A percentile compares a stretch with the other conserved stretches of the same genome.
These are phyloP conservation scores for Lacanobia oleracea DNA, from an alignment of 2,888 invertebrate species.

Conservation along the genomic window DNA sequence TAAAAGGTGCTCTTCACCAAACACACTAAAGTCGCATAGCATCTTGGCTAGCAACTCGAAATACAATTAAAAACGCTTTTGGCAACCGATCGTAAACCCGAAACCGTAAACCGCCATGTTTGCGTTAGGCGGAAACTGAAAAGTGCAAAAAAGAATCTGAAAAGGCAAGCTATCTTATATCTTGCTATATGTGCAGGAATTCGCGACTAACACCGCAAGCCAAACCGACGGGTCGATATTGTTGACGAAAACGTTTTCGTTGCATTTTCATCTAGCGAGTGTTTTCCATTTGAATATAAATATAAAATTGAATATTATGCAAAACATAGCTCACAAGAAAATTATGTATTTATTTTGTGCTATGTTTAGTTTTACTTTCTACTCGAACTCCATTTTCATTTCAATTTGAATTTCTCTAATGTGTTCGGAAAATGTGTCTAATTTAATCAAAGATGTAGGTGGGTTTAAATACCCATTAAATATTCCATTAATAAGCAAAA, in stretches of 20 bases:
- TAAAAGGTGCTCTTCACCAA: background rate
- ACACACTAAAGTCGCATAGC: background rate
- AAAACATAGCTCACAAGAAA: background rate
- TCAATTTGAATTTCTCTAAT: background rate
- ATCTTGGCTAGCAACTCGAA: background rate
- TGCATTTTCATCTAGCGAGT: conserved; percentile 8
- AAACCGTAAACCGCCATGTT: conserved; percentile 18
- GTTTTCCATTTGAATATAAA: conserved; percentile 13
- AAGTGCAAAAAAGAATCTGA: conserved; percentile 20
- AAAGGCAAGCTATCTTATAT: conserved; percentile 14
- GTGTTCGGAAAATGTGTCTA: too few relatives aligned
- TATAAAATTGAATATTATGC: background rate
- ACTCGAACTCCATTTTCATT: background rate
- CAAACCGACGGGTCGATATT: conserved; percentile 45
- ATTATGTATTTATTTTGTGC: background rate
- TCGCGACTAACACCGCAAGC: conserved; percentile 40
- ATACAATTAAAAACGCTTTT: conserved; percentile 14
- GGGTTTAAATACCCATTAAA: too few relatives aligned
- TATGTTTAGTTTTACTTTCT: background rate
- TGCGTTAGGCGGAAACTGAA: conserved; percentile 10
- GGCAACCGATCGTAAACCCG: background rate
- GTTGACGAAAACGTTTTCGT: conserved; percentile 43
- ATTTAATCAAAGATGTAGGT: too few relatives aligned
- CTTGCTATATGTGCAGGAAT: conserved; percentile 30
- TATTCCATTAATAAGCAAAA: background rate